Percentiles rank a stretch among this genome's conserved stretches.
phyloP scores from a whole-genome alignment of 2,113 vertebrate genomes.

The Thymallus thymallus region DNA sequence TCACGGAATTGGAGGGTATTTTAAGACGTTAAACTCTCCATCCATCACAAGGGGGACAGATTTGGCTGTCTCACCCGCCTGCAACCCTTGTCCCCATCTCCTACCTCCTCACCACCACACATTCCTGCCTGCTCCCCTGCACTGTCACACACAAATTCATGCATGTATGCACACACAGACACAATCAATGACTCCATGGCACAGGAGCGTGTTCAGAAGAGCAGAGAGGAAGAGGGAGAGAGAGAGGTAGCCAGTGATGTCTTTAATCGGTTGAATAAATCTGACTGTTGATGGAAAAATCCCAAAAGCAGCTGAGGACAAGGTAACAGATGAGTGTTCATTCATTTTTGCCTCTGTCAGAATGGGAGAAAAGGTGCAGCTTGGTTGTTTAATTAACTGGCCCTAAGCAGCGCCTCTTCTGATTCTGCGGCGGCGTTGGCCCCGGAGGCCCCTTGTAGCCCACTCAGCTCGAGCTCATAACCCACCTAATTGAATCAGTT shows the following conservation, averaged over 20 bases:
- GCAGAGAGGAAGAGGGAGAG: background rate
- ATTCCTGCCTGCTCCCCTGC: too few relatives aligned
- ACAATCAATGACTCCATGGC: background rate
- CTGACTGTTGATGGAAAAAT: constrained; percentile 42
- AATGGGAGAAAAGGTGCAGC: too few relatives aligned
- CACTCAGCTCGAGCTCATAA: constrained; percentile 48
- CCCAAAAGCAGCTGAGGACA: constrained; percentile 50
- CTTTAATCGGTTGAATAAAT: constrained; percentile 24
- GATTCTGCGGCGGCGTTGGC: too few relatives aligned
- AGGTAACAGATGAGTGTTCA: constrained; percentile 46
- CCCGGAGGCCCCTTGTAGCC: constrained; percentile 3
- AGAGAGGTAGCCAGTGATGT: background rate
- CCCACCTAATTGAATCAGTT: constrained; percentile 67
- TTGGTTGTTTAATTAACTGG: too few relatives aligned
- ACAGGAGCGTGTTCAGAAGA: constrained; percentile 1
- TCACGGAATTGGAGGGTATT: constrained; percentile 27
- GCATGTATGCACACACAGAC: too few relatives aligned
- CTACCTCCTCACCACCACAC: too few relatives aligned
- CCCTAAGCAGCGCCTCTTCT: too few relatives aligned
- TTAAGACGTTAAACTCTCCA: constrained; percentile 43
- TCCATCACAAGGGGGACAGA: constrained; percentile 31
- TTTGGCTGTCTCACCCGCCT: constrained; percentile 11
- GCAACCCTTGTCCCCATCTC: too few relatives aligned
- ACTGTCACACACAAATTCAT: too few relatives aligned
- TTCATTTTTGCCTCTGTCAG: constrained; percentile 37